Percentiles rank a stretch among this genome's conserved stretches.
These are phyloP conservation scores for Phymorhynchus buccinoides DNA, from an alignment of 1,140 invertebrate genomes.

Conservation along the genomic window DNA sequence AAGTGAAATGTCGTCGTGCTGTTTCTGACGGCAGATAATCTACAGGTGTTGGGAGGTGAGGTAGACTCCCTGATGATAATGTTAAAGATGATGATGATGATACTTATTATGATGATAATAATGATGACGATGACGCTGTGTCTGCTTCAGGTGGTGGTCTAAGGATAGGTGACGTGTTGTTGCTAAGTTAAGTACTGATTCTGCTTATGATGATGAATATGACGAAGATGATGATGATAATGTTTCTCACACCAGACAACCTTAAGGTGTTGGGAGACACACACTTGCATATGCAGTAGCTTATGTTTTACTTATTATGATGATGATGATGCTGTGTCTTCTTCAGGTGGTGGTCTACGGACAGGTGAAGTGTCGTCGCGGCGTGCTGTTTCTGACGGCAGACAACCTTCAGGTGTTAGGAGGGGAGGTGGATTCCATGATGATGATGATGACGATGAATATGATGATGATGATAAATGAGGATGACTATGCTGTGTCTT, in stretches of 20 bases:
- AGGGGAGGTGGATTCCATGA: slow-evolving; percentile 82
- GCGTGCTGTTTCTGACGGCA: slow-evolving; percentile 81
- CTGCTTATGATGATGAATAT: background rate
- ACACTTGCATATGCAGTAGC: too few relatives aligned
- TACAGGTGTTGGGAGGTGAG: slow-evolving; percentile 83
- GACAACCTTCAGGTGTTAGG: slow-evolving; percentile 80
- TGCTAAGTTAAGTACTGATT: slow-evolving; percentile 76
- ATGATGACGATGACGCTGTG: too few relatives aligned
- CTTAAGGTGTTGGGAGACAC: slow-evolving; percentile 83
- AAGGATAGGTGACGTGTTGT: too few relatives aligned
- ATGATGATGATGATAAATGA: too few relatives aligned
- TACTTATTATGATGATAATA: too few relatives aligned
- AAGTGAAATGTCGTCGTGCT: slow-evolving; percentile 81
- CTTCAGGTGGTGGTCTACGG: slow-evolving; percentile 77
- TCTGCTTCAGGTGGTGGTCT: too few relatives aligned
- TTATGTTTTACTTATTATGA: too few relatives aligned
- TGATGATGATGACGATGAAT: too few relatives aligned
- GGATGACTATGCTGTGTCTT: slow-evolving; percentile 34
- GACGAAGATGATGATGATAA: too few relatives aligned
- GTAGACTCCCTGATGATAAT: slow-evolving; percentile 81
- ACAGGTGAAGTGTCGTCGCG: slow-evolving; percentile 81
- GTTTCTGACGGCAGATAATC: slow-evolving; percentile 79
- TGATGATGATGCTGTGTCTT: slow-evolving; percentile 36
- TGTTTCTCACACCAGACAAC: slow-evolving; percentile 77
- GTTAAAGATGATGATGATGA: too few relatives aligned